Conservation (phyloP, 2,888 invertebrate genomes). For the Agrotis segetum region DNA sequence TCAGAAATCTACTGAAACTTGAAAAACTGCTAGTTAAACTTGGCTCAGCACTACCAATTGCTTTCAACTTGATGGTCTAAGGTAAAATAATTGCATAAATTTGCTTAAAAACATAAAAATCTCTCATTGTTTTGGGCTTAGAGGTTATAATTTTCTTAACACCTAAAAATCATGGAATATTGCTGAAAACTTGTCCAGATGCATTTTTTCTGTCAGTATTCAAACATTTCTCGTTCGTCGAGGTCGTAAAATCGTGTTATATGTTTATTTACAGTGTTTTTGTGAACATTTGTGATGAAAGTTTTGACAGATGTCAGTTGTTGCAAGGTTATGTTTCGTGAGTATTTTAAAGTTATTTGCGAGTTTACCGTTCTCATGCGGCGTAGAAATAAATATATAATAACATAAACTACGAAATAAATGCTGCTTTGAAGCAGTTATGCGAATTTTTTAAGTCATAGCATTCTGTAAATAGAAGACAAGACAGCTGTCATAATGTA, state of each 20-base stretch:
- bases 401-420: slow-evolving; percentile 20
- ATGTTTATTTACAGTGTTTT: slow-evolving; percentile 77
- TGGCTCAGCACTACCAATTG: not conserved
- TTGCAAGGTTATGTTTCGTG: slow-evolving; percentile 73
- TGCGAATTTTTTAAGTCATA: slow-evolving; percentile 24
- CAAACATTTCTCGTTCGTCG: slow-evolving; percentile 63
- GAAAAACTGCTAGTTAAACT: slow-evolving; percentile 1
- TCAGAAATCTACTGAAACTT: slow-evolving; percentile 15
- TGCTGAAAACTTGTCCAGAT: slow-evolving; percentile 79
- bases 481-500: slow-evolving; percentile 71
- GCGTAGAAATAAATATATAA: slow-evolving; percentile 8
- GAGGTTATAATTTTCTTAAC: slow-evolving; percentile 82
- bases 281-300: slow-evolving; percentile 88
- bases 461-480: slow-evolving; percentile 56
- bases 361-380: slow-evolving; percentile 11
- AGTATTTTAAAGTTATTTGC: slow-evolving; percentile 69
- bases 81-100: slow-evolving; percentile 18
- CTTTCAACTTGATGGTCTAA: slow-evolving; percentile 1
- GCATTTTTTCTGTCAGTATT: slow-evolving; percentile 70
- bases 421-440: slow-evolving; percentile 3
- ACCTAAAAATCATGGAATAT: slow-evolving; percentile 82
- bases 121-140: slow-evolving; percentile 61
- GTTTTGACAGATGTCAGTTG: slow-evolving; percentile 89
- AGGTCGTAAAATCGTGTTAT: slow-evolving; percentile 71
- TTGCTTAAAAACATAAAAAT: slow-evolving; percentile 36